A percentile compares a stretch with the other conserved stretches of the same genome.
Conservation (phyloP, 1,140 invertebrate species). For the Cardiocondyla obscurior region DNA sequence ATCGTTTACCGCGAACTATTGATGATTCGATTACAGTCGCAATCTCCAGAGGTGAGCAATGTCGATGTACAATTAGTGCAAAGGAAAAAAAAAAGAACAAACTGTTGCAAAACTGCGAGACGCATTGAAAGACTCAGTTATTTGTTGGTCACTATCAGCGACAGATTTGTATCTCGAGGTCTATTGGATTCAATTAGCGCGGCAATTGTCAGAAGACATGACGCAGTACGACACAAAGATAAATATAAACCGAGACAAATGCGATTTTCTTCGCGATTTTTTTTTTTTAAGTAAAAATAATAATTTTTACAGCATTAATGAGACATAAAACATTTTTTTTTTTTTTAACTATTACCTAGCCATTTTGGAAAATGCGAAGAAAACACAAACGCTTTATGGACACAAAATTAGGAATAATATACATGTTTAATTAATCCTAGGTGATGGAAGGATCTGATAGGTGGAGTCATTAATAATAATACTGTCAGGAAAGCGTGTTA, state of each 20-base stretch:
- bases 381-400: neutral
- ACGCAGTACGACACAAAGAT: neutral
- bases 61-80: neutral
- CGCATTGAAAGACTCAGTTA: neutral
- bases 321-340: too few relatives aligned
- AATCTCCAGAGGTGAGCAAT: neutral
- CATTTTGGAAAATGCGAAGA: neutral
- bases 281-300: neutral
- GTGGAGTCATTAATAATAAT: neutral
- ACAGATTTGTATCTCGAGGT: neutral
- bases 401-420: neutral
- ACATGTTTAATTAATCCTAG: neutral
- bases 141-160: neutral
- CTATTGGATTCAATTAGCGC: neutral
- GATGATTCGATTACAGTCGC: constrained; percentile 36
- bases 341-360: too few relatives aligned
- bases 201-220: neutral
- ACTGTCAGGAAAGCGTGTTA: constrained; percentile 4
- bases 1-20: neutral
- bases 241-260: neutral
- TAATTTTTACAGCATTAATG: neutral
- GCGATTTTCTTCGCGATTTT: neutral
- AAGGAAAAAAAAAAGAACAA: neutral
- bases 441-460: neutral
- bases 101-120: neutral